Conservation (phyloP, 2,888 invertebrate species). For the Agapetus fuscipes region DNA sequence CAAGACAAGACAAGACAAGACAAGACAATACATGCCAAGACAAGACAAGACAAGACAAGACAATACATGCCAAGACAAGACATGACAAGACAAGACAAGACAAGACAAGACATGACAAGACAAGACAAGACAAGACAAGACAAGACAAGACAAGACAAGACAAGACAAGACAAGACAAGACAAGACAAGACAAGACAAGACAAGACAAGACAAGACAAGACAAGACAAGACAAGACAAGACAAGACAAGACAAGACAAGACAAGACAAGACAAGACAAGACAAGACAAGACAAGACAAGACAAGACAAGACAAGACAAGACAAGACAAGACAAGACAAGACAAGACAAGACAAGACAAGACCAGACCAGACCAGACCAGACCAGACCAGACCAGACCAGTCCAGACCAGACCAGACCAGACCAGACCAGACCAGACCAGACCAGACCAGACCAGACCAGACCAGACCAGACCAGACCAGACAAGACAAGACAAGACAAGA, state of each 20-base stretch:
- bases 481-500: conserved; percentile 7
- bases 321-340: conserved; percentile 6
- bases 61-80: no score
- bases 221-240: conserved; percentile 5
- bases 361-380: conserved; percentile 3
- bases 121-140: no score
- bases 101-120: no score
- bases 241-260: conserved; percentile 6
- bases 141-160: no score
- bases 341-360: conserved; percentile 5
- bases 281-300: conserved; percentile 6
- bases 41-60: no score
- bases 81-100: no score
- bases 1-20: no score
- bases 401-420: conserved; percentile 11
- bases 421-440: conserved; percentile 8
- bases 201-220: no score
- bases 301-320: conserved; percentile 5
- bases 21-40: no score
- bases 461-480: conserved; percentile 9
- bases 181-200: no score
- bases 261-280: conserved; percentile 6
- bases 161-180: no score
- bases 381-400: conserved; percentile 9
- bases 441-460: conserved; percentile 8